phyloP scores from a whole-genome alignment of 2,888 invertebrate genomes.

The Euproctis similis region DNA sequence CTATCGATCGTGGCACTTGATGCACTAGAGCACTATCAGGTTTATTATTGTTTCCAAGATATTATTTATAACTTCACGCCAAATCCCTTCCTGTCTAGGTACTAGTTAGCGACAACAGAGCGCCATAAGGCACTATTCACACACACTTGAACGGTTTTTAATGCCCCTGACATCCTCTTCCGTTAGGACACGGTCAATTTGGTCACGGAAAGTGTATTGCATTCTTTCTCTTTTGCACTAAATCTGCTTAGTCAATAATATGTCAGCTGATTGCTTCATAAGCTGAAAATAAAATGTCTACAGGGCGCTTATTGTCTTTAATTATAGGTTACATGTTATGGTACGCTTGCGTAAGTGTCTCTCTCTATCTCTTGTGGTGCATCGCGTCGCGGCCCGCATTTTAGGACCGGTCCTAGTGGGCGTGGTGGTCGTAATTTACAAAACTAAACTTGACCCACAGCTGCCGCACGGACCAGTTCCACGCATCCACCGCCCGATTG shows the following conservation, averaged over 20 bases:
- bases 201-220: too few relatives aligned
- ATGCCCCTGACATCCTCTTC: too few relatives aligned
- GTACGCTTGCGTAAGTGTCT: constrained; percentile 38
- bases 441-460: constrained; percentile 72
- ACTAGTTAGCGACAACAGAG: too few relatives aligned
- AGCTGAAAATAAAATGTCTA: constrained; percentile 16
- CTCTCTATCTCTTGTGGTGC: too few relatives aligned
- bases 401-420: constrained; percentile 53
- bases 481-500: constrained; percentile 32
- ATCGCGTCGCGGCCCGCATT: constrained; percentile 43
- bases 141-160: too few relatives aligned
- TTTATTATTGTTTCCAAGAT: too few relatives aligned
- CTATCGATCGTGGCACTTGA: constrained; percentile 60
- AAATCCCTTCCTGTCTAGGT: too few relatives aligned
- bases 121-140: too few relatives aligned
- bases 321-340: constrained; percentile 29
- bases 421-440: constrained; percentile 49
- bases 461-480: constrained; percentile 50
- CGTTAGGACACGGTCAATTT: too few relatives aligned
- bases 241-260: too few relatives aligned
- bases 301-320: constrained; percentile 23
- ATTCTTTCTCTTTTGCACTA: too few relatives aligned
- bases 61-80: too few relatives aligned
- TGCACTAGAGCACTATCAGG: constrained; percentile 23
- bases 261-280: constrained; percentile 21